These are phyloP conservation scores for Drosophila virilis DNA, from an alignment of 1,140 invertebrate species.

Conservation along the genomic window DNA sequence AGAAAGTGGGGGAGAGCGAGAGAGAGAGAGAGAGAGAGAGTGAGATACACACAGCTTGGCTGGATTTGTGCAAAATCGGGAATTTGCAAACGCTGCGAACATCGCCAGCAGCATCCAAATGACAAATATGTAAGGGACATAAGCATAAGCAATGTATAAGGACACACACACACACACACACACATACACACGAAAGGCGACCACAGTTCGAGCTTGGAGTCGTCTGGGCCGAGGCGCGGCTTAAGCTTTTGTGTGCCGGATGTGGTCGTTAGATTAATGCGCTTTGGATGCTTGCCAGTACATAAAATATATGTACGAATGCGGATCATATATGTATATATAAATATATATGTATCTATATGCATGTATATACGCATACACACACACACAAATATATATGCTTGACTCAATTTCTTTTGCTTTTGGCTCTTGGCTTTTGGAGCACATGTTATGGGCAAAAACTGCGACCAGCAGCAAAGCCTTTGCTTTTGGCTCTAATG, in stretches of 20 bases:
- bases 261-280: constrained; percentile 82
- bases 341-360: constrained; percentile 29
- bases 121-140: constrained; percentile 81
- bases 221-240: constrained; percentile 14
- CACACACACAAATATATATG: constrained; percentile 6
- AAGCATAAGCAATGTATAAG: constrained; percentile 78
- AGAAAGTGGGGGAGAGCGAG: background rate
- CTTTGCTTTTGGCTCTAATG: constrained; percentile 7
- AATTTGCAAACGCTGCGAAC: constrained; percentile 65
- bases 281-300: constrained; percentile 80
- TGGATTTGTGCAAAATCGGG: constrained; percentile 73
- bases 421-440: constrained; percentile 15
- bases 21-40: background rate
- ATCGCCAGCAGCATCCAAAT: constrained; percentile 58
- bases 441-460: constrained; percentile 20
- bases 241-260: constrained; percentile 68
- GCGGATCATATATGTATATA: constrained; percentile 20
- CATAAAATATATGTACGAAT: constrained; percentile 78
- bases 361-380: constrained; percentile 24
- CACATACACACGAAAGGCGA: constrained; percentile 21
- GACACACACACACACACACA: constrained; percentile 23
- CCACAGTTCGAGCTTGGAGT: constrained; percentile 18
- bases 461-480: constrained; percentile 37
- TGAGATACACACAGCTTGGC: constrained; percentile 13
- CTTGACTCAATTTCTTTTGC: background rate